phyloP scores from a whole-genome alignment of 2,797 vertebrate species.

The Champsocephalus esox region DNA sequence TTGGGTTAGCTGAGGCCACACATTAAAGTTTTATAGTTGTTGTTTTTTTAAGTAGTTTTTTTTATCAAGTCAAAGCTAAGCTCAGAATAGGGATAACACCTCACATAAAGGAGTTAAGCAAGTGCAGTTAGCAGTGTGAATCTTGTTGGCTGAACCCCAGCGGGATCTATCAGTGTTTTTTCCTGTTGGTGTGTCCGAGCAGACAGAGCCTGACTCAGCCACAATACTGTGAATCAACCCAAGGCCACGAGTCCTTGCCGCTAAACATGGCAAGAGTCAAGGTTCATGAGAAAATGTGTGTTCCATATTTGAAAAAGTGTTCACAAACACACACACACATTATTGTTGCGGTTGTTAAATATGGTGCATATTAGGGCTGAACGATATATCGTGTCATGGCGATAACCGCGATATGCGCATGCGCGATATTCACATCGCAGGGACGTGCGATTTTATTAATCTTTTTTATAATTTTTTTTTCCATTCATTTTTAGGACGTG shows the following conservation, averaged over 20 bases:
- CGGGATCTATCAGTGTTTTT: slow-evolving; percentile 69
- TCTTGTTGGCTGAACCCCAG: slow-evolving; percentile 24
- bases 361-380: neutral
- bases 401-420: no score
- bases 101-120: neutral
- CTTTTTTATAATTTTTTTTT: no score
- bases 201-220: slow-evolving; percentile 47
- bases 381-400: no score
- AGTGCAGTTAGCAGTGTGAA: slow-evolving; percentile 22
- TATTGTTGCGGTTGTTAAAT: neutral
- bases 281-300: slow-evolving; percentile 75
- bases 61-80: neutral
- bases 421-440: no score
- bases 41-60: neutral
- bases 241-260: slow-evolving; percentile 44
- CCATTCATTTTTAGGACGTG: no score
- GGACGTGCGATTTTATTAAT: no score
- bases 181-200: slow-evolving; percentile 51
- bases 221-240: slow-evolving; percentile 57
- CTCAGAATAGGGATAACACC: slow-evolving; percentile 1
- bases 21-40: slow-evolving; percentile 1
- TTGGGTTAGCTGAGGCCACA: slow-evolving; percentile 10
- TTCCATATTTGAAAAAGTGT: slow-evolving; percentile 31
- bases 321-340: slow-evolving; percentile 10
- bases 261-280: slow-evolving; percentile 67